phyloP scores from a whole-genome alignment of 2,113 vertebrate genomes.

The Cisticola juncidis region DNA sequence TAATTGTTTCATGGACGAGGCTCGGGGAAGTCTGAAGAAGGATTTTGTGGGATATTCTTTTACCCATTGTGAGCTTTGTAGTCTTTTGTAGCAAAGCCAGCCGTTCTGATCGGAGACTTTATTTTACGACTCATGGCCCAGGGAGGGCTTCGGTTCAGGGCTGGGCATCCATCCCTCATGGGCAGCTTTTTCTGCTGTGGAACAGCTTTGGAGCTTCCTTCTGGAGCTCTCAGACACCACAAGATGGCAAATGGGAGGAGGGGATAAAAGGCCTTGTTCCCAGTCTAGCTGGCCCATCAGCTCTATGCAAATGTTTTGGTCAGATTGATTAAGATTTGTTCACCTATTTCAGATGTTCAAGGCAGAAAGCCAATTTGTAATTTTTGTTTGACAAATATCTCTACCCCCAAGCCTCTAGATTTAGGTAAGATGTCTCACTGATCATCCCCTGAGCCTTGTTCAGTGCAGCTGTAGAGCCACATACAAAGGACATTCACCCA shows the following conservation, averaged over 20 bases:
- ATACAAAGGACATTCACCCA: neutral
- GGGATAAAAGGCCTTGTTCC: neutral
- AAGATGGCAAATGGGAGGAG: neutral
- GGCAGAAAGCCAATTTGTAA: neutral
- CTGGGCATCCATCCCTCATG: neutral
- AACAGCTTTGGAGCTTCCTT: neutral
- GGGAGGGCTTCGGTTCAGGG: neutral
- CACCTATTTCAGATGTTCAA: neutral
- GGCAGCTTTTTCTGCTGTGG: neutral
- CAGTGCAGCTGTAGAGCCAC: neutral
- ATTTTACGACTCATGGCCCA: neutral
- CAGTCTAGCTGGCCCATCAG: neutral
- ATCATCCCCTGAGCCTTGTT: neutral
- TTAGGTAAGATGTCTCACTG: neutral
- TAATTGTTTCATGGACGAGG: slow-evolving; percentile 52
- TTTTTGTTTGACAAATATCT: neutral
- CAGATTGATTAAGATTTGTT: neutral
- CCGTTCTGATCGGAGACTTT: neutral
- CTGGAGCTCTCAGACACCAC: neutral
- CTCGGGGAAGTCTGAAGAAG: neutral
- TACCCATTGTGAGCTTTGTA: slow-evolving; percentile 19
- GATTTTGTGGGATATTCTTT: slow-evolving; percentile 37
- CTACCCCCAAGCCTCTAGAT: neutral
- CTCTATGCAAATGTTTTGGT: neutral
- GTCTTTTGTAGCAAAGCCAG: neutral